Percentiles rank a stretch among this genome's conserved stretches.
Evolutionary conservation across 2,888 invertebrate species (phyloP).

Genomic region (Poecilobothrus nobilitatus): DNA sequence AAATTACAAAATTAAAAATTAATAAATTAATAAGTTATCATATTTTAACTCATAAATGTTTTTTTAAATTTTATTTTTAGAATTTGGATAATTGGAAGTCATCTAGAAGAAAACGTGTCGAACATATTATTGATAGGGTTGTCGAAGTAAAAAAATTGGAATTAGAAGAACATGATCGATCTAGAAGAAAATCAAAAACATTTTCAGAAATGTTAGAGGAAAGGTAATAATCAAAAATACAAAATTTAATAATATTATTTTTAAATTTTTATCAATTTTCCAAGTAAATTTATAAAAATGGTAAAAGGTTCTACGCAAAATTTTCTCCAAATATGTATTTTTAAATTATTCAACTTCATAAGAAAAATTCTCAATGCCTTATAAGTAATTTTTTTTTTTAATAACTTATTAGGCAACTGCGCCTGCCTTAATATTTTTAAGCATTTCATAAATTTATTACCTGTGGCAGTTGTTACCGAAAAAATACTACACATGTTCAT

Average conservation of each 20-base stretch:
- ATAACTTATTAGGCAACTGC: too few species aligned
- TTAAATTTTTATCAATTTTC: neutral
- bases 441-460: too few species aligned
- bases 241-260: neutral
- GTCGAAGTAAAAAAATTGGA: constrained; percentile 83
- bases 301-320: constrained; percentile 9
- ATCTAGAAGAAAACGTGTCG: constrained; percentile 82
- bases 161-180: constrained; percentile 63
- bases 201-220: constrained; percentile 92
- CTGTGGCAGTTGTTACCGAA: too few species aligned
- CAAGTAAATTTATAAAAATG: neutral
- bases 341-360: too few species aligned
- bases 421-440: too few species aligned
- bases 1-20: too few species aligned
- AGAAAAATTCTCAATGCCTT: too few species aligned
- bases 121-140: constrained; percentile 81
- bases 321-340: too few species aligned
- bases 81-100: constrained; percentile 92
- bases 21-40: too few species aligned
- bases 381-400: too few species aligned
- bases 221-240: constrained; percentile 49
- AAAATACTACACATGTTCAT: too few species aligned
- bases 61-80: constrained; percentile 44
- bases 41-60: too few species aligned
- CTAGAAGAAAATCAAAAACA: constrained; percentile 76